Evolutionary conservation across 2,888 invertebrate species (phyloP).

Genomic region (Drosophila borealis): DNA sequence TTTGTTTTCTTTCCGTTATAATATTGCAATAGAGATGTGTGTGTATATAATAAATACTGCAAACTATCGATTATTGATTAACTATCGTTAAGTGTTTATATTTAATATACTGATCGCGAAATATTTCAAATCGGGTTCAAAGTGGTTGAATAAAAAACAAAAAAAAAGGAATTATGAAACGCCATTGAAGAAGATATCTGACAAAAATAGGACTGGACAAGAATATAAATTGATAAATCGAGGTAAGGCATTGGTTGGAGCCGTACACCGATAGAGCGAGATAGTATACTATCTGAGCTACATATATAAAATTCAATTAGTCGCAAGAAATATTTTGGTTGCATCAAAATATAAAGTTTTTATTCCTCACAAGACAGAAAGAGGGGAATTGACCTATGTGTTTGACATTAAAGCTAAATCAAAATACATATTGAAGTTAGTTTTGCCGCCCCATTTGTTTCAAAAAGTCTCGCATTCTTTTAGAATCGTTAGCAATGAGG

Average conservation of each 20-base stretch:
- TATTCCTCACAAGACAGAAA: neutral
- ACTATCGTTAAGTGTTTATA: neutral
- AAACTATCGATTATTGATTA: neutral
- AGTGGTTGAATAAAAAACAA: too few species aligned
- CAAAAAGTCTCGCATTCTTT: too few species aligned
- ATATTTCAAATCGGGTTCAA: too few species aligned
- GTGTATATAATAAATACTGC: neutral
- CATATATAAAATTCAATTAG: too few species aligned
- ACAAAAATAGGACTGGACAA: too few species aligned
- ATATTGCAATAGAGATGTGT: neutral
- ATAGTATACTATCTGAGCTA: too few species aligned
- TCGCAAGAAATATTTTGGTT: neutral
- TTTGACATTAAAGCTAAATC: neutral
- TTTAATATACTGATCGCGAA: too few species aligned
- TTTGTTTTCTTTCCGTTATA: slow-evolving; percentile 2
- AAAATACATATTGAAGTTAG: neutral
- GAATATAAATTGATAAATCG: too few species aligned
- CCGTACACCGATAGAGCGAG: too few species aligned
- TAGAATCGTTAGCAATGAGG: neutral
- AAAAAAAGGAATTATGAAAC: too few species aligned
- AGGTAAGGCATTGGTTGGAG: too few species aligned
- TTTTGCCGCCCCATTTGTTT: neutral
- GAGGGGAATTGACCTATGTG: neutral
- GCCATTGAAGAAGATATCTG: too few species aligned
- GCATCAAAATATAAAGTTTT: neutral